Percentiles rank a stretch among this genome's conserved stretches.
These are phyloP conservation scores for Pogonophryne albipinna DNA, from an alignment of 2,797 vertebrate genomes.

Conservation along the genomic window DNA sequence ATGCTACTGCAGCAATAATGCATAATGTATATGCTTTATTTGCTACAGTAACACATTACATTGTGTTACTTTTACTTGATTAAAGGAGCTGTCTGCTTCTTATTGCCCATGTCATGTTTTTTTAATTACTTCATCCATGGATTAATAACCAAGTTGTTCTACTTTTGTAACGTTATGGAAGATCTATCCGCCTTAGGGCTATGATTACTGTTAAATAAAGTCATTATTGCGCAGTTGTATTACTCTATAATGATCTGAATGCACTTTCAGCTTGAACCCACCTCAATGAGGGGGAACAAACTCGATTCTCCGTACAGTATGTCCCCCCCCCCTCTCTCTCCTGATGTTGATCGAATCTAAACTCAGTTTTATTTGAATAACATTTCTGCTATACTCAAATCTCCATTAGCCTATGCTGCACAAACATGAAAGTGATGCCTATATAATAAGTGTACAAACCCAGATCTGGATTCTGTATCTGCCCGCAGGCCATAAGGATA, in stretches of 20 bases:
- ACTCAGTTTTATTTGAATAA: slow-evolving; percentile 2
- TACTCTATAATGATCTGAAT: background rate
- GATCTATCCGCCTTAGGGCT: background rate
- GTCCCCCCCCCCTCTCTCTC: background rate
- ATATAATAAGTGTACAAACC: background rate
- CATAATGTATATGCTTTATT: background rate
- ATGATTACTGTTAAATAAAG: background rate
- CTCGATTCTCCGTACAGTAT: background rate
- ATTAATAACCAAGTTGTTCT: background rate
- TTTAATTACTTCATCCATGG: background rate
- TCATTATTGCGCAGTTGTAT: background rate
- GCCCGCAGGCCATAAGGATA: slow-evolving; percentile 33
- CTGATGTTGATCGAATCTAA: slow-evolving; percentile 15
- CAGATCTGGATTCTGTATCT: background rate
- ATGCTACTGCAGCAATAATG: background rate
- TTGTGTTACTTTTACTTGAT: background rate
- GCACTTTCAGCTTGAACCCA: background rate
- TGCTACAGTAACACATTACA: background rate
- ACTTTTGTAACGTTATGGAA: background rate
- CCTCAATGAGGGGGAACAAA: background rate
- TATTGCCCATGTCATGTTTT: background rate
- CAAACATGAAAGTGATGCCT: slow-evolving; percentile 27
- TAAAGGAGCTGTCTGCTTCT: background rate
- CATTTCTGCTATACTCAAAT: slow-evolving; percentile 9
- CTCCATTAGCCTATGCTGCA: slow-evolving; percentile 25